phyloP scores from a whole-genome alignment of 2,797 vertebrate species.

The Falco cherrug region DNA sequence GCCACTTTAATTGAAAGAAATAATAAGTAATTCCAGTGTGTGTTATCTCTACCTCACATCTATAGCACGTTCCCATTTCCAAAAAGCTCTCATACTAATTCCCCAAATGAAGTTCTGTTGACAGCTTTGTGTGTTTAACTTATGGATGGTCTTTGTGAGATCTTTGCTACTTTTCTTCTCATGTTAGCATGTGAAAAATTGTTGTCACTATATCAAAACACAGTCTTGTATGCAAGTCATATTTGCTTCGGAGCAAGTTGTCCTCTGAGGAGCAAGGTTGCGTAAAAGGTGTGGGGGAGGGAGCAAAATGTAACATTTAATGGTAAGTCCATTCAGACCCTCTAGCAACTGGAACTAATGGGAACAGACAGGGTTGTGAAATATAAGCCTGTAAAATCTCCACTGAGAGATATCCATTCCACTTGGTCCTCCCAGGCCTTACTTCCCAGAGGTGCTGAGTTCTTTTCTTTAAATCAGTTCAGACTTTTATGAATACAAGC shows the following conservation, averaged over 20 bases:
- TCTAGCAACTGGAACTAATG: slow-evolving; percentile 70
- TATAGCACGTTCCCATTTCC: not conserved
- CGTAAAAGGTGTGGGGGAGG: not conserved
- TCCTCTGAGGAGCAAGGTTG: not conserved
- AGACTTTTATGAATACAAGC: not conserved
- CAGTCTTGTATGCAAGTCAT: not conserved
- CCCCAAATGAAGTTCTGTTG: not conserved
- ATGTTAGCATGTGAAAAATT: not conserved
- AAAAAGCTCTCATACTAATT: not conserved
- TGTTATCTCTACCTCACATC: not conserved
- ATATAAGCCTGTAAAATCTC: slow-evolving; percentile 52
- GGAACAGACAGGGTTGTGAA: slow-evolving; percentile 68
- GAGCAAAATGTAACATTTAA: slow-evolving; percentile 23
- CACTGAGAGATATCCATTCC: slow-evolving; percentile 38
- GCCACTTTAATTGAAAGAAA: not conserved
- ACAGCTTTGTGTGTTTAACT: not conserved
- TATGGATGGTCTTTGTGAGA: not conserved
- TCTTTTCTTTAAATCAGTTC: not conserved
- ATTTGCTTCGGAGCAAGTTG: not conserved
- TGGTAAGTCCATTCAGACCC: slow-evolving; percentile 1
- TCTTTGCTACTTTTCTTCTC: not conserved
- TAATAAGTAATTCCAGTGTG: not conserved
- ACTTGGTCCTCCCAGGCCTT: slow-evolving; percentile 2
- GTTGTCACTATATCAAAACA: not conserved
- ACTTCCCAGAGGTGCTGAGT: slow-evolving; percentile 7